A percentile compares a stretch with the other conserved stretches of the same genome.
phyloP scores from a whole-genome alignment of 2,113 vertebrate genomes.

The Pelmatolapia mariae region DNA sequence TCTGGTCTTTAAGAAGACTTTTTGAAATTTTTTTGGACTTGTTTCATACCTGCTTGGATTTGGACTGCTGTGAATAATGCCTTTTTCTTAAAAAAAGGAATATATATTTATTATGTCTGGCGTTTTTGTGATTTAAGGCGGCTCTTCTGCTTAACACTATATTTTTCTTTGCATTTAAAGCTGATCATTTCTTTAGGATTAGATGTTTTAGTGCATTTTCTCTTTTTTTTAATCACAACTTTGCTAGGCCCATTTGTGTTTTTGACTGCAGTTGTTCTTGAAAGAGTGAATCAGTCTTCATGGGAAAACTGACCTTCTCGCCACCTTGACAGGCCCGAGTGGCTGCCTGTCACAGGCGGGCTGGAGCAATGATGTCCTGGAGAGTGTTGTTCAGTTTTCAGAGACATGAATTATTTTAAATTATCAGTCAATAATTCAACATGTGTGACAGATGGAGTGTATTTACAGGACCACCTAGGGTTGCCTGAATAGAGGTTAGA shows the following conservation, averaged over 20 bases:
- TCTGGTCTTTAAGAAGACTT: conserved; percentile 22
- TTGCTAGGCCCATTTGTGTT: not conserved
- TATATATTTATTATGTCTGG: not conserved
- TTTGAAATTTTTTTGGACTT: not conserved
- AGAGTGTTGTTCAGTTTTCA: conserved; percentile 54
- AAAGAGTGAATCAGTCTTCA: not conserved
- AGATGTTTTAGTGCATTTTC: not conserved
- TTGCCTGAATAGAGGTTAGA: conserved; percentile 39
- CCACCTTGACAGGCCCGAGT: conserved; percentile 10
- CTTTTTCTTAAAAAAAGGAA: not conserved
- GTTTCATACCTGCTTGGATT: not conserved
- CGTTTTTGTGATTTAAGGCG: not conserved
- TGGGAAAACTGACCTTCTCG: not conserved
- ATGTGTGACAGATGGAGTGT: conserved; percentile 45
- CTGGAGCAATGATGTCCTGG: conserved; percentile 4
- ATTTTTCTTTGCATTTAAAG: not conserved
- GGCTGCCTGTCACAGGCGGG: conserved; percentile 7
- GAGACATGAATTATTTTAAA: conserved; percentile 74
- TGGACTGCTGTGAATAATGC: not conserved
- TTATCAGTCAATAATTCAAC: conserved; percentile 76
- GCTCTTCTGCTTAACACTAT: not conserved
- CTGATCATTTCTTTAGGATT: not conserved
- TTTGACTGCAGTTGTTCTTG: not conserved
- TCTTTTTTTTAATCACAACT: fast-evolving
- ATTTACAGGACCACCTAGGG: conserved; percentile 67